Base-by-base conservation (phyloP, 2,888 invertebrate genomes). In the Parascotia fuliginaria region DNA sequence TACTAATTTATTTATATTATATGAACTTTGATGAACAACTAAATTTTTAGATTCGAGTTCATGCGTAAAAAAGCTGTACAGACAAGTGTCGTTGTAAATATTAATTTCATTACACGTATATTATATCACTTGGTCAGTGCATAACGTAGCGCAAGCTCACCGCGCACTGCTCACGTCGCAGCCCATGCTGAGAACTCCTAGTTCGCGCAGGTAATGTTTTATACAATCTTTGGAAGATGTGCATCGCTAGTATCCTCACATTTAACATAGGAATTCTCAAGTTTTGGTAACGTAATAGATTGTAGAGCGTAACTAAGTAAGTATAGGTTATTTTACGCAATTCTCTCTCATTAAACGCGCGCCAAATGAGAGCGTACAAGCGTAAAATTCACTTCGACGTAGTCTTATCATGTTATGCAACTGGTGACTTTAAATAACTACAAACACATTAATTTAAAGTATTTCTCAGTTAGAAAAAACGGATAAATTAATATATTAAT, bases 181-280 rank as follows among this genome's bases (percentile, higher is more conserved):
- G n/a, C n/a, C n/a, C n/a, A n/a, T n/a, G n/a, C n/a, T n/a, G n/a
- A n/a, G n/a, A 68, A 66, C 62, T 63, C 70, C 73, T 60, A 49
- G 37, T 42, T 42, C 36, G 63, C 48, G 63, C 48, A 62, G 55
- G 57, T 58, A 55, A 66, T 64, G 63, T 63, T 61, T 63, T 42
- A 60, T 61, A 69, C 66, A 63, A 60, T 73, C 73, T 65, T 69
- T 59, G 56, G 65, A 52, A 74, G 74, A 75, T 75, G 75, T 75
- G 75, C 65, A 62, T 65, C 42, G 49, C 55, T 54, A 53, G 42
- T 65, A 47, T 55, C 67, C 62, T 65, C 52, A 62, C 65, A 55
- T 58, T 52, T 57, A 42, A 39, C 51, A 54, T 49, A 73, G 70
- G 73, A 66, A 61, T 68, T 58, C 70, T 54, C 60, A 1, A 24